phyloP scores from a whole-genome alignment of 2,113 vertebrate genomes.

The Glaucidium brasilianum region DNA sequence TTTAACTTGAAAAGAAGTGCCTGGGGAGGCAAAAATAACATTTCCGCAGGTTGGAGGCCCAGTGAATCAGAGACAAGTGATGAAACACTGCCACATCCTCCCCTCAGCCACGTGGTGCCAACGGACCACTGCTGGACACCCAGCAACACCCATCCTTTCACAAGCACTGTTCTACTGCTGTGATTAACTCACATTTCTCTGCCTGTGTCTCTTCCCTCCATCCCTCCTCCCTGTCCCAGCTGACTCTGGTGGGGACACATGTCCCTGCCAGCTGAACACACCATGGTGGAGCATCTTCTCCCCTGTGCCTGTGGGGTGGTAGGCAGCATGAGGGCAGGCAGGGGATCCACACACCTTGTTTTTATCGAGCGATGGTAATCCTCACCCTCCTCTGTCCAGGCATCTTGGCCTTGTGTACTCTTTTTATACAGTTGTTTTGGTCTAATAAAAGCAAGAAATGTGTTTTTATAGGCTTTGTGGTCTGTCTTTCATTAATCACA shows the following conservation, averaged over 20 bases:
- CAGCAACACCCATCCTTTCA: neutral
- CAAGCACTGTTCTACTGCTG: rapidly evolving
- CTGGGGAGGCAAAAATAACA: conserved; percentile 17
- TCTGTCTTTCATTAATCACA: conserved; percentile 51
- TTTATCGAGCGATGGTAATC: neutral
- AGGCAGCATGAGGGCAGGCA: neutral
- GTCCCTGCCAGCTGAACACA: neutral
- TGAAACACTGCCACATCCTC: neutral
- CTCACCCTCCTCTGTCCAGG: neutral
- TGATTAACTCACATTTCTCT: neutral
- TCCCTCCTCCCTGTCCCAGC: neutral
- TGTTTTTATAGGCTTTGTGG: conserved; percentile 46
- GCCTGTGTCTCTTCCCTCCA: neutral
- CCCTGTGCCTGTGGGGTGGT: rapidly evolving
- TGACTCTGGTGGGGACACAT: rapidly evolving
- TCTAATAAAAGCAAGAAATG: conserved; percentile 43
- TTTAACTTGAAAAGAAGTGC: conserved; percentile 51
- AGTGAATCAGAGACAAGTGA: neutral
- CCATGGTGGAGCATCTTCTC: neutral
- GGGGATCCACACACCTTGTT: rapidly evolving
- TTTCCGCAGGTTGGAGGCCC: conserved; percentile 10
- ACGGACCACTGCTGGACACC: neutral
- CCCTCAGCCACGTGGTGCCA: neutral
- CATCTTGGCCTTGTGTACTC: neutral
- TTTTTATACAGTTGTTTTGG: neutral